phyloP scores from a whole-genome alignment of 1,140 invertebrate species.

The Phthorimaea operculella region DNA sequence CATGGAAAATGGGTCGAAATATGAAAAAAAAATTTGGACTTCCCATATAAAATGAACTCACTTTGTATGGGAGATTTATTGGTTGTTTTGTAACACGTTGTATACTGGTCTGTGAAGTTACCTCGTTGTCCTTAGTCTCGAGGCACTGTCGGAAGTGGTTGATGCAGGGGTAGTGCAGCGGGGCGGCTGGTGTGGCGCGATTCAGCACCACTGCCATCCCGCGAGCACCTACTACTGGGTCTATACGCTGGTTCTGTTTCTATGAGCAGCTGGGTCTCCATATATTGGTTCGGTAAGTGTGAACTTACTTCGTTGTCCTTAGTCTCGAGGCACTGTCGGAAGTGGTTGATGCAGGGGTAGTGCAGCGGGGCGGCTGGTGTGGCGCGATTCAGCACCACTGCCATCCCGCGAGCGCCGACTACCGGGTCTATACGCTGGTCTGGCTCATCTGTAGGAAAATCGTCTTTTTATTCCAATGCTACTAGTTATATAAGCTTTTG shows the following conservation, averaged over 20 bases:
- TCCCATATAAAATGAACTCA: no score
- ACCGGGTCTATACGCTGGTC: conserved; percentile 56
- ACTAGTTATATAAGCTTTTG: no score
- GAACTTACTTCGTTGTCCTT: conserved; percentile 72
- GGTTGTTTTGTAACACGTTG: no score
- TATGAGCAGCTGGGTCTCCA: no score
- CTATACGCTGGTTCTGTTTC: conserved; percentile 82
- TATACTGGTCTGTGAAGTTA: no score
- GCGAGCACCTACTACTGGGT: conserved; percentile 86
- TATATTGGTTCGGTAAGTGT: no score
- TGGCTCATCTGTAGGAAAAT: no score
- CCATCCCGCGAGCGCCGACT: conserved; percentile 86
- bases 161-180: conserved; percentile 91
- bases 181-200: conserved; percentile 80
- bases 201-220: conserved; percentile 90
- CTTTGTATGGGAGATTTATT: no score
- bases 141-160: conserved; percentile 92
- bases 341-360: conserved; percentile 94
- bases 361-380: conserved; percentile 84
- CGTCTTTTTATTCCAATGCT: no score
- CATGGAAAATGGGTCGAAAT: no score
- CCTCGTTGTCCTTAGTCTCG: conserved; percentile 77
- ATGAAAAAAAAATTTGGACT: no score
- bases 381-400: conserved; percentile 87
- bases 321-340: conserved; percentile 88